Conservation (phyloP, 2,888 invertebrate genomes). For the Eilema depressum region DNA sequence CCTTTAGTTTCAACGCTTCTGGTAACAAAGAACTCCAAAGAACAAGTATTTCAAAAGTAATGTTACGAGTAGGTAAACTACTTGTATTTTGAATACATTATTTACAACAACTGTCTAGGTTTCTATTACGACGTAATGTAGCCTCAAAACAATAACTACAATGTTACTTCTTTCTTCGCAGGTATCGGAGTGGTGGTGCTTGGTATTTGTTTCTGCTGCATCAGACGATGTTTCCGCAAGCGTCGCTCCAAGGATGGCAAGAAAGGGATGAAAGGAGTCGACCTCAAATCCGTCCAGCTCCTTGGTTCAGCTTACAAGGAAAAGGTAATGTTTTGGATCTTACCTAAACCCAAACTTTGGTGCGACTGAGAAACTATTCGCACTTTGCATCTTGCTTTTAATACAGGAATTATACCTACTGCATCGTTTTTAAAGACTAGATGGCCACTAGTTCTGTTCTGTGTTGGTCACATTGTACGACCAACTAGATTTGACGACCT, state of each 20-base stretch:
- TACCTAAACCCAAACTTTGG: not conserved
- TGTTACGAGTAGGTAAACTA: not conserved
- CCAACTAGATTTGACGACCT: not conserved
- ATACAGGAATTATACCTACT: not conserved
- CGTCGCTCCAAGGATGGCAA: constrained; percentile 97
- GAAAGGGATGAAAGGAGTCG: constrained; percentile 97
- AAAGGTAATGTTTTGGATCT: constrained; percentile 91
- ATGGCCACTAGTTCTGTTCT: not conserved
- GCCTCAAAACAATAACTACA: not conserved
- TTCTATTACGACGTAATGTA: not conserved
- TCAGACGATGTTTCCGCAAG: constrained; percentile 96
- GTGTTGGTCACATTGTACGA: not conserved
- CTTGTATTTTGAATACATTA: no score
- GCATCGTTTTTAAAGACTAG: not conserved
- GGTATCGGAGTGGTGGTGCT: constrained; percentile 93
- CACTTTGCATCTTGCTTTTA: not conserved
- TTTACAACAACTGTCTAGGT: not conserved
- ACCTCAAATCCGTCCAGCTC: constrained; percentile 98
- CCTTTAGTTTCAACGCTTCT: not conserved
- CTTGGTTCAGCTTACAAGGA: constrained; percentile 99
- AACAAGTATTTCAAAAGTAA: not conserved
- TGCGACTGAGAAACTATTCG: not conserved
- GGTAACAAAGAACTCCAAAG: not conserved
- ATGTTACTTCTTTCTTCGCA: constrained; percentile 57
- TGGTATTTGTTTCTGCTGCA: constrained; percentile 96